Evolutionary conservation across 2,797 vertebrate species (phyloP).

Genomic region (Pelochelys cantorii): DNA sequence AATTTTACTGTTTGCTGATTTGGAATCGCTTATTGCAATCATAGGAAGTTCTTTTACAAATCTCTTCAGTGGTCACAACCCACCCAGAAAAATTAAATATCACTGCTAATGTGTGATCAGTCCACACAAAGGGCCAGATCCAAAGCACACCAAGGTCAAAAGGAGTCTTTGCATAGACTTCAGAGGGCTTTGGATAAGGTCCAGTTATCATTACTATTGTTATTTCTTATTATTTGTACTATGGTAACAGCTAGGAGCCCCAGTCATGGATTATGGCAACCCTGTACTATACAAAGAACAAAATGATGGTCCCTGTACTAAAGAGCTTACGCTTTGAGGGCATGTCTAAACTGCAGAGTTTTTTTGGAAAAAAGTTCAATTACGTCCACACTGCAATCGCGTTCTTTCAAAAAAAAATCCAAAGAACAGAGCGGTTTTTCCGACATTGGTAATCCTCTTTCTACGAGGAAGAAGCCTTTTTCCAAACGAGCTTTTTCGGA

Average conservation of each 20-base stretch:
- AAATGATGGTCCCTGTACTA: background rate
- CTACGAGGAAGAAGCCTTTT: no score
- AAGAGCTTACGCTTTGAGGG: background rate
- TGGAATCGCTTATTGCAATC: background rate
- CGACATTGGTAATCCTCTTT: no score
- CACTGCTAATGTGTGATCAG: background rate
- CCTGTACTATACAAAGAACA: background rate
- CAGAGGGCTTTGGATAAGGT: background rate
- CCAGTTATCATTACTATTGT: background rate
- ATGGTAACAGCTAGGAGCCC: background rate
- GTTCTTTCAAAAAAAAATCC: no score
- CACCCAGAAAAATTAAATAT: fast-evolving
- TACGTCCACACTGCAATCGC: no score
- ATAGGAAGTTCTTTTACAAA: background rate
- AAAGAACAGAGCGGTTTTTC: no score
- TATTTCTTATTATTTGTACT: background rate
- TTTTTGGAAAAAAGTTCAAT: no score
- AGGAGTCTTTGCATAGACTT: background rate
- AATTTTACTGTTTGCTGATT: background rate
- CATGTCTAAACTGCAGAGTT: no score
- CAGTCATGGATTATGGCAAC: background rate
- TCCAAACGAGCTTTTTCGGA: no score
- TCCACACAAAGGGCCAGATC: background rate
- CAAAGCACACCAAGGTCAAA: background rate
- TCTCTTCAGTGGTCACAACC: background rate